Base-by-base conservation (phyloP, 2,888 invertebrate genomes). In the Therioaphis trifolii region DNA sequence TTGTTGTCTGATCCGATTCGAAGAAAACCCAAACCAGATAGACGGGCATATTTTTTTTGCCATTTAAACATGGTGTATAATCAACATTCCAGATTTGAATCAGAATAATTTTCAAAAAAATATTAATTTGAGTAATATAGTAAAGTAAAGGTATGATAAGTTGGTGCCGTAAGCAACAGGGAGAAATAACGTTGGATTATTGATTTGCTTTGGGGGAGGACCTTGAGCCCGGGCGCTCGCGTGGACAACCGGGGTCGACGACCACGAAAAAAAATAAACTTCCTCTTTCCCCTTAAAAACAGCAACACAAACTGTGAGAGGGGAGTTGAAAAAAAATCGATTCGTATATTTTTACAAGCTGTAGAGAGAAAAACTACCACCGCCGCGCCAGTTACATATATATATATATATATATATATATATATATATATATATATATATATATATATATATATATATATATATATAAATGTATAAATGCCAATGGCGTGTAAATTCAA, bases 201-300 rank as follows among this genome's bases (percentile, higher is more conserved):
- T 74, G 82, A 82, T 82, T 82, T n/a, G 63, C 82, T 46, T 74
- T 49, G 74, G 80, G 69, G 82, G 72, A 82, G 82, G 74, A 82
- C 82, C 82, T 82, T 82, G 82, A 82, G 82, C 72, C 63, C 61
- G 74, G 52, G 71, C 80, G 80, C 63, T 63, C 40, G 74, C 27
- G 74, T 43, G 52, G 40, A 66, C 63, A 74, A 49, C 40, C 35
- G 52, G 24, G 82, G 82, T 74, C 82, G 74, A 74, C 74, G 82
- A 82, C 82, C 82, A 72, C 82, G 35, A 52, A 52, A 66, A 72
- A 43, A 72, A 55, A 79, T 27, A 49, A 72, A 63, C 82, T 82
- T 63, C 71, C 69, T 15, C 21, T 72, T 72, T 18, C 69, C 46
- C 11, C 14, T 24, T 29, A 24, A 49, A 82, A 61, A 61, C 21